These are phyloP conservation scores for Daubentonia madagascariensis DNA, from an alignment of 2,113 vertebrate species.

Conservation along the genomic window DNA sequence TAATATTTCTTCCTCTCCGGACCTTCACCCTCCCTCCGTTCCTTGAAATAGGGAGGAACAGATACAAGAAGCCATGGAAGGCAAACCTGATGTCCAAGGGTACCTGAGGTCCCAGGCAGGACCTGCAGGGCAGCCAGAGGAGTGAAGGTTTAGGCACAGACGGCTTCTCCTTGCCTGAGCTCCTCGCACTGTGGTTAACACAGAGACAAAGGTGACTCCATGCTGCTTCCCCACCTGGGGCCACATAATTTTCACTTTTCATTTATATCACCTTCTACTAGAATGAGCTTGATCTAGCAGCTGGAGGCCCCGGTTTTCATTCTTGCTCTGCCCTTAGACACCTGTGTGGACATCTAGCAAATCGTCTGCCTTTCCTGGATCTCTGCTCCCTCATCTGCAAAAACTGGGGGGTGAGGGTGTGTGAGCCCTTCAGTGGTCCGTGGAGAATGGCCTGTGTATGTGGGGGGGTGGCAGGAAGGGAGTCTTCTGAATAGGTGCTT, in stretches of 20 bases:
- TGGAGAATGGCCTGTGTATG: background rate
- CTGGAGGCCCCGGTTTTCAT: background rate
- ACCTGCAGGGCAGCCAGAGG: background rate
- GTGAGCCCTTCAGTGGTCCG: background rate
- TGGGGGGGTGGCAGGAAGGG: too few relatives aligned
- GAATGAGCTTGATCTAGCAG: background rate
- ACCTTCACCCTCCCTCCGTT: background rate
- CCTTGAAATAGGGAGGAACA: background rate
- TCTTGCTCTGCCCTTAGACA: background rate
- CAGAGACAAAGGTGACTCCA: background rate
- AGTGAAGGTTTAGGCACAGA: background rate
- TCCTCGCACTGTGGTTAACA: background rate
- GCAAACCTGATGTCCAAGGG: background rate
- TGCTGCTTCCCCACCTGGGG: background rate
- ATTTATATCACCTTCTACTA: background rate
- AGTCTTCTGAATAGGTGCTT: background rate
- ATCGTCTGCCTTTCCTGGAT: background rate
- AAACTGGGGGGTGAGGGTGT: fast-evolving
- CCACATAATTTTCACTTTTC: background rate
- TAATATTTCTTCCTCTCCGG: background rate
- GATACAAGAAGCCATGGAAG: background rate
- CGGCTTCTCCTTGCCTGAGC: background rate
- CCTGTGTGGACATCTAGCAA: background rate
- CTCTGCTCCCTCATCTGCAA: background rate
- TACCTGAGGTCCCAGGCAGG: background rate